Percentiles rank a stretch among this genome's conserved stretches.
phyloP scores from a whole-genome alignment of 2,888 invertebrate species.

The Limenitis camilla region DNA sequence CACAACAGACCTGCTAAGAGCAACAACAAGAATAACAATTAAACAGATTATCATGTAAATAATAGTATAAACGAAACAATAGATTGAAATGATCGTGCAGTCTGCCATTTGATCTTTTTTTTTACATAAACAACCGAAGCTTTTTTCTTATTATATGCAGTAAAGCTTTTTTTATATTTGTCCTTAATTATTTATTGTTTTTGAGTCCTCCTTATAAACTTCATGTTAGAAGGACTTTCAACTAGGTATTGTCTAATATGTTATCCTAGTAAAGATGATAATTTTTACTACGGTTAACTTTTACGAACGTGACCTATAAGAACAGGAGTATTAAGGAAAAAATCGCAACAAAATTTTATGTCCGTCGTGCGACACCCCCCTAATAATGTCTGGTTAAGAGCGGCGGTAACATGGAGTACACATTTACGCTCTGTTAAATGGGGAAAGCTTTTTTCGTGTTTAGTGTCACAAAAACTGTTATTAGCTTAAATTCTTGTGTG shows the following conservation, averaged over 20 bases:
- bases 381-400: conserved; percentile 74
- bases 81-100: no score
- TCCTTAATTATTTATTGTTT: background rate
- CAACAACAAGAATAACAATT: no score
- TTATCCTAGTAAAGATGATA: no score
- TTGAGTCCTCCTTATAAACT: no score
- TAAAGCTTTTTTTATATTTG: background rate
- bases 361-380: conserved; percentile 59
- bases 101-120: background rate
- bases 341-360: conserved; percentile 72
- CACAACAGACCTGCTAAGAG: no score
- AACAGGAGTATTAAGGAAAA: conserved; percentile 60
- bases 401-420: conserved; percentile 70
- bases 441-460: conserved; percentile 74
- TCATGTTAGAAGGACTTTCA: no score
- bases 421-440: conserved; percentile 74
- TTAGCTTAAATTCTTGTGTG: conserved; percentile 67
- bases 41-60: no score
- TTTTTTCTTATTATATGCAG: background rate
- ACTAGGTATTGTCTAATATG: no score
- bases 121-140: background rate
- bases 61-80: no score
- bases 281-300: conserved; percentile 40
- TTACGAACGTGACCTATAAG: conserved; percentile 61
- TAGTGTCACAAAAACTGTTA: conserved; percentile 75